Percentiles rank a stretch among this genome's conserved stretches.
These are phyloP conservation scores for Venustoraphidia nigricollis DNA, from an alignment of 2,888 invertebrate species.

Conservation along the genomic window DNA sequence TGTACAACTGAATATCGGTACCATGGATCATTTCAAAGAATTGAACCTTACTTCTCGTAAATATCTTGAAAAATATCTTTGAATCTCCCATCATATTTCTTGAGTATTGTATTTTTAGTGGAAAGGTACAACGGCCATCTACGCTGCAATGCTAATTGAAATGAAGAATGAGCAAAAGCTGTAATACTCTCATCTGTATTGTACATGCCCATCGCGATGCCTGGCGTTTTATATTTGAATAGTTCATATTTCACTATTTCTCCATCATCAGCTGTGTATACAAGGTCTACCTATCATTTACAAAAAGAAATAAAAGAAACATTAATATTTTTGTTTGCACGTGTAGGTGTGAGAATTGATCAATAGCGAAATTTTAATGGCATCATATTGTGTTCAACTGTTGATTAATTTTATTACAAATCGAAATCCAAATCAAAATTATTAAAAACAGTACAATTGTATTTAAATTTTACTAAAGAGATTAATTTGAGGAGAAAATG, in stretches of 20 bases:
- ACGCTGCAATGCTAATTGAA: constrained; percentile 71
- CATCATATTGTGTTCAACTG: too few species aligned
- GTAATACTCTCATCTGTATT: constrained; percentile 76
- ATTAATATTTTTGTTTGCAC: too few species aligned
- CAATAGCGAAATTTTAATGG: too few species aligned
- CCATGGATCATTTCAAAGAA: neutral
- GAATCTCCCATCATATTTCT: constrained; percentile 77
- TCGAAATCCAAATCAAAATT: too few species aligned
- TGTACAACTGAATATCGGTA: neutral
- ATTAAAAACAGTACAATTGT: too few species aligned
- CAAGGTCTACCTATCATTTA: constrained; percentile 46
- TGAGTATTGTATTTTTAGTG: constrained; percentile 84
- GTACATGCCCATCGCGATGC: constrained; percentile 80
- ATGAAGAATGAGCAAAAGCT: constrained; percentile 75
- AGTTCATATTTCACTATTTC: constrained; percentile 39
- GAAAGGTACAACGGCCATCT: constrained; percentile 82
- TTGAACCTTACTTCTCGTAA: constrained; percentile 49
- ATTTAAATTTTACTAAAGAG: too few species aligned
- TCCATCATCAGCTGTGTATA: constrained; percentile 50
- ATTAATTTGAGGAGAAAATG: too few species aligned
- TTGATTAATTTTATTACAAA: too few species aligned
- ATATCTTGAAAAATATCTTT: constrained; percentile 87
- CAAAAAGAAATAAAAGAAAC: neutral
- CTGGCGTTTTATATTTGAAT: constrained; percentile 56
- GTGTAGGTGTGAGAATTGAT: too few species aligned